Evolutionary conservation across 2,113 vertebrate genomes (phyloP), one percentile per base, ranked within the genome.

Genomic region (Cryptomyrus ogoouensis): DNA sequence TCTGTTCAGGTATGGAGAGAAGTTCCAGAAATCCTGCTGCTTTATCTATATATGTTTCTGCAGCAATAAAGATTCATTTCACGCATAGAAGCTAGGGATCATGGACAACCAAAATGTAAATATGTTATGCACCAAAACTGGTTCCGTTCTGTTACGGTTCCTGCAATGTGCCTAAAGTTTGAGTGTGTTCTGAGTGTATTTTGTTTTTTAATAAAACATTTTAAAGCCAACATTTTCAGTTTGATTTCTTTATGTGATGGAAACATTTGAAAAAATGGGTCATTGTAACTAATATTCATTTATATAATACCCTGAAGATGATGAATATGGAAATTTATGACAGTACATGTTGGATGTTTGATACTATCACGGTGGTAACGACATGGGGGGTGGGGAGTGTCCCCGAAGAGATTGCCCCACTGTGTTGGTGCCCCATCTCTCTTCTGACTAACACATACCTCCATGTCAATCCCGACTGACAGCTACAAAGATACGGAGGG

Each of bases 191-290:
- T 89, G 42, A 89, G 47, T 21, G 70, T 89, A 15, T 89, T 83
- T 89, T 89, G 21, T 89, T 89, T 89, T 89, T 83, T 44, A 89
- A 80, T 80, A 52, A 83, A 89, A 89, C 27, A 49, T 49, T 74
- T 42, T 31, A 39, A 89, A 83, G 47, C 21, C 70, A 89, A 53
- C n/a, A 80, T 52, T 58, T 77, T 47, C 21, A 52, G 12, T 80
- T 62, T 53, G 50, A 80, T 42, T 15, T 89, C 2, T 27, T 88
- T 88, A 46, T 62, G 62, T 27, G 3, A 66, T 13, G 62, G n/a
- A 66, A 66, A 66, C 70, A 77, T 39, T n/a, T n/a, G 7, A 42
- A 85, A 85, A 85, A 85, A 49, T 84, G 44, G 62, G 62, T 66
- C 9, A 66, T 31, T 27, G 4, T 39, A 24, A 4, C 44, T 27